A percentile compares a stretch with the other conserved stretches of the same genome.
Conservation (phyloP, 1,140 invertebrate genomes). For the Zaprionus nigranus region DNA sequence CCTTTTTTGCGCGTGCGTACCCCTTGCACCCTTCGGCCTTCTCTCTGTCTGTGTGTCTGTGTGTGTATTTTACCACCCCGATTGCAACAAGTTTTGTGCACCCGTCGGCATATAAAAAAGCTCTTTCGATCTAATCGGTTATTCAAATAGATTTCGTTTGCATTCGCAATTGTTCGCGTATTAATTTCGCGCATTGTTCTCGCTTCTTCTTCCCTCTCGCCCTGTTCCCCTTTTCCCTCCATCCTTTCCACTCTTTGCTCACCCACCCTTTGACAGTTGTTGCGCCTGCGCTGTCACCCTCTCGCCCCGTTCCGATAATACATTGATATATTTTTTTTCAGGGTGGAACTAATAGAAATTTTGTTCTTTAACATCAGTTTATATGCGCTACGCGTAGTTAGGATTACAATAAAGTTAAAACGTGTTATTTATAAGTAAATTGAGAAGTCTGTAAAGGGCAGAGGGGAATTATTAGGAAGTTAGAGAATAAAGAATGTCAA, state of each 20-base stretch:
- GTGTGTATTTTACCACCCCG: not conserved
- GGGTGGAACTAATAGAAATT: not conserved
- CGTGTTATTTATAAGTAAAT: not conserved
- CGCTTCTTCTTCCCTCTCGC: not conserved
- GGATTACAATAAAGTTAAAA: not conserved
- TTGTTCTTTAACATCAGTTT: not conserved
- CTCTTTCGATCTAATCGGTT: slow-evolving; percentile 64
- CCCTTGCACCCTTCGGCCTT: slow-evolving; percentile 9
- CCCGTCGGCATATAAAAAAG: slow-evolving; percentile 19
- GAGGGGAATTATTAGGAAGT: not conserved
- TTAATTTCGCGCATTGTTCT: slow-evolving; percentile 56
- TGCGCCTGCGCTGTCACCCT: slow-evolving; percentile 2
- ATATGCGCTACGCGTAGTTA: not conserved
- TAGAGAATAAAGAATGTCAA: not conserved
- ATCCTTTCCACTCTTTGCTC: not conserved
- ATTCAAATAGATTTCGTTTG: slow-evolving; percentile 77
- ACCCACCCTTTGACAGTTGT: slow-evolving; percentile 3
- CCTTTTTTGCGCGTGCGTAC: slow-evolving; percentile 61
- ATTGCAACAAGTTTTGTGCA: slow-evolving; percentile 63
- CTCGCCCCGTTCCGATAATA: not conserved
- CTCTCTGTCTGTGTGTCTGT: not conserved
- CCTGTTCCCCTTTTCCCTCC: not conserved
- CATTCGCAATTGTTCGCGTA: slow-evolving; percentile 60
- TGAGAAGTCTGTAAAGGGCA: not conserved
- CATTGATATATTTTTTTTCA: not conserved